Evolutionary conservation across 2,797 vertebrate species (phyloP), one percentile per base, ranked within the genome.

Genomic region (Fratercula arctica): DNA sequence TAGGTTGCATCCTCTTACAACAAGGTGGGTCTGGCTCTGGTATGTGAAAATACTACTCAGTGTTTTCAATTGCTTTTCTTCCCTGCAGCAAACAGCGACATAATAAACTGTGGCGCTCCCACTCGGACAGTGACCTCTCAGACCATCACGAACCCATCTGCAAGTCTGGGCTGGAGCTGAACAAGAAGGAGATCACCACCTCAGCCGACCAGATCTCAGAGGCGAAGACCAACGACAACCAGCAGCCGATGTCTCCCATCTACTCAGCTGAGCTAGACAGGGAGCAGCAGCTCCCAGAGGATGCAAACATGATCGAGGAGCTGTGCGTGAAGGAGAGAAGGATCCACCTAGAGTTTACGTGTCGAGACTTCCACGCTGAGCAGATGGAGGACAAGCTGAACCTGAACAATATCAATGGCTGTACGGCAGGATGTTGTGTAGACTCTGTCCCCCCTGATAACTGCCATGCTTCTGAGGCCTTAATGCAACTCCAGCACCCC

Each of bases 71-170:
- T 73, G 63, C 51, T 88, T 51, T 93, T 66, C 90, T 24, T 90
- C 64, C 94, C 79, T 15, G 0, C 98, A 99, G 99, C 98, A 99
- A 99, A 97, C 99, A 99, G 96, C 97, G 99, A 28, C 99, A 99
- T 92, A 99, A 99, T 86, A 99, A 99, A 88, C 98, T 99, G 26
- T 99, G 99, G 99, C 98, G 99, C 86, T 99, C 99, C 0, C 99
- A 99, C 97, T 99, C 99, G 0, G 99, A 99, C 72, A 98, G 99
- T 1, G 99, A 99, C 95, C 98, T 99, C 46, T 99, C 99, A 0
- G 99, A 99, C 90, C 98, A 98, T 43, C 98, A 98, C 0, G 98
- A 98, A 82, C 98, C 99, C 74, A 98, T 98, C 94, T 98, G 48
- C 95, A 97, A 98, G 85, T 97, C 98, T 23, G 99, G 98, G 56